These are phyloP conservation scores for Halisarca cf. caerulea DNA, from an alignment of 37 sponge, comb jelly and placozoan genomes.

Conservation along the genomic window DNA sequence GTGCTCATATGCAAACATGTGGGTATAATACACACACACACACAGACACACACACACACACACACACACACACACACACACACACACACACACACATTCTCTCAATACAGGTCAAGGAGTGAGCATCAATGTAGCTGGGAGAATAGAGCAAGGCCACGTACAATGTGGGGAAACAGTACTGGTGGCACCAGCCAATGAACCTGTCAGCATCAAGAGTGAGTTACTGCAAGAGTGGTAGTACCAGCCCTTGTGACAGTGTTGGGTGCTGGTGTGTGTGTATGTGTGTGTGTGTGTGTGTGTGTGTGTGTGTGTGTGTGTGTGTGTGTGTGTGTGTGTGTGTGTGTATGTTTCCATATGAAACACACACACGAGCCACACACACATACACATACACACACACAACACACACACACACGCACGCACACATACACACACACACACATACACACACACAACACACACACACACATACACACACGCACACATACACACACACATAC, in stretches of 20 bases:
- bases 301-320: no score
- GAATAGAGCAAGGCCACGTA: constrained; percentile 71
- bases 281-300: no score
- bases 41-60: neutral
- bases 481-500: no score
- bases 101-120: constrained; percentile 62
- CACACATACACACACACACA: no score
- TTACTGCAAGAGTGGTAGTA: no score
- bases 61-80: neutral
- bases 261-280: no score
- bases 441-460: no score
- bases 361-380: no score
- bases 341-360: no score
- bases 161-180: constrained; percentile 68
- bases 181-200: constrained; percentile 65
- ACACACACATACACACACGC: no score
- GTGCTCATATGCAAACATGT: neutral
- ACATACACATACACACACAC: neutral
- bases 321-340: no score
- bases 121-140: constrained; percentile 63
- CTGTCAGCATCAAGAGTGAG: constrained; percentile 72
- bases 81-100: neutral
- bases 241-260: no score
- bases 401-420: neutral
- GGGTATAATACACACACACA: neutral